Evolutionary conservation across 2,888 invertebrate species (phyloP).

Genomic region (Zaprionus lineosus): DNA sequence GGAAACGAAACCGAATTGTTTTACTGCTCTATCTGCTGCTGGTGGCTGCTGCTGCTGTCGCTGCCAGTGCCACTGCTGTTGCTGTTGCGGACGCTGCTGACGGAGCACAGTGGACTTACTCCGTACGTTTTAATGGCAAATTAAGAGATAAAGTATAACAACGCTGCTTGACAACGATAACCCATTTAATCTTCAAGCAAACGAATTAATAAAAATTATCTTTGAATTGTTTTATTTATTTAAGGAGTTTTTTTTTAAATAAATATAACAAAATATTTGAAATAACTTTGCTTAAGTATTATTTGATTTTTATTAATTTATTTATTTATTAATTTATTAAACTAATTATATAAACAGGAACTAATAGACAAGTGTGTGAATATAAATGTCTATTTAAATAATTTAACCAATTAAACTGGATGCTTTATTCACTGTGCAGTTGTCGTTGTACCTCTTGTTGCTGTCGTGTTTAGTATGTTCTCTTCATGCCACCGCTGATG

Average conservation of each 20-base stretch:
- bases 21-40: slow-evolving; percentile 66
- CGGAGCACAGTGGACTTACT: slow-evolving; percentile 37
- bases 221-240: no score
- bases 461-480: slow-evolving; percentile 44
- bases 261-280: no score
- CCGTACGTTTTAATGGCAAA: neutral
- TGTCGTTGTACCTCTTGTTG: slow-evolving; percentile 22
- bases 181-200: neutral
- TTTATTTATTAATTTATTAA: no score
- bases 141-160: neutral
- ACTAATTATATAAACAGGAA: no score
- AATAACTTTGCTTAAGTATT: no score
- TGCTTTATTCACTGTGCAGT: slow-evolving; percentile 27
- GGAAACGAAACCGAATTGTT: slow-evolving; percentile 62
- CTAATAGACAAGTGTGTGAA: no score
- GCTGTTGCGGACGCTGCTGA: slow-evolving; percentile 25
- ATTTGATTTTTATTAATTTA: no score
- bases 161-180: neutral
- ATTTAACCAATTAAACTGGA: no score
- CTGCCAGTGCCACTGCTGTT: slow-evolving; percentile 15
- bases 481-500: slow-evolving; percentile 42
- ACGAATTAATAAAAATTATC: no score
- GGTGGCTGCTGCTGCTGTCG: slow-evolving; percentile 48
- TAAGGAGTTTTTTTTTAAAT: no score
- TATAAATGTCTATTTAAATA: no score